A percentile compares a stretch with the other conserved stretches of the same genome.
phyloP scores from a whole-genome alignment of 2,113 vertebrate genomes.

The Tringa solitaria region DNA sequence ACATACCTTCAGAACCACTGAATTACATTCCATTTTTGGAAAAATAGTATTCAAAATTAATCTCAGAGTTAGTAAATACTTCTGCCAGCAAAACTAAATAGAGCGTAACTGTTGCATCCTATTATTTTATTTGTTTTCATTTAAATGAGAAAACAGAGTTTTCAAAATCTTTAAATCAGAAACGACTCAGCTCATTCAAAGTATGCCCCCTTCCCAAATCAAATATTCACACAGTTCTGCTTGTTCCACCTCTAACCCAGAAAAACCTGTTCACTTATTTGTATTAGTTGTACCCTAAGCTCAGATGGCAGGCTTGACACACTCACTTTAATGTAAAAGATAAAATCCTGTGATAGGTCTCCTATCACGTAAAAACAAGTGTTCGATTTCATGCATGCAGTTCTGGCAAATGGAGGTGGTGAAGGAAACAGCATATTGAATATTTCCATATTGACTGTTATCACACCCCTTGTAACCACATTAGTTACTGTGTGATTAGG shows the following conservation, averaged over 20 bases:
- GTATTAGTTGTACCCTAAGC: background rate
- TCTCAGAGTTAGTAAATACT: background rate
- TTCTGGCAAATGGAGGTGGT: background rate
- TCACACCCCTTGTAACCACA: background rate
- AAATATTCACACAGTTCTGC: background rate
- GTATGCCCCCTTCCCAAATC: background rate
- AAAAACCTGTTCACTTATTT: background rate
- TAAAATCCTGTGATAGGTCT: background rate
- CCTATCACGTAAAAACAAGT: background rate
- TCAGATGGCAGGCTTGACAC: background rate
- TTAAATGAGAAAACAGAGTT: background rate
- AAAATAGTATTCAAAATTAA: background rate
- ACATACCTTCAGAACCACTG: background rate
- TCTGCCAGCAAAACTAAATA: background rate
- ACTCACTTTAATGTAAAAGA: background rate
- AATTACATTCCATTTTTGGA: background rate
- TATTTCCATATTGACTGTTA: background rate
- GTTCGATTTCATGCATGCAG: fast-evolving
- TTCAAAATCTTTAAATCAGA: background rate
- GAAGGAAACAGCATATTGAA: background rate
- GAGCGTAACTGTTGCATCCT: background rate
- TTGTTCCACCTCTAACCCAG: background rate
- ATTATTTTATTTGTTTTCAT: background rate
- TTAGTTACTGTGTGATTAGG: background rate
- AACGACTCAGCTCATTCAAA: background rate